phyloP scores from a whole-genome alignment of 2,797 vertebrate species.

The Myiothlypis chrysogaster region DNA sequence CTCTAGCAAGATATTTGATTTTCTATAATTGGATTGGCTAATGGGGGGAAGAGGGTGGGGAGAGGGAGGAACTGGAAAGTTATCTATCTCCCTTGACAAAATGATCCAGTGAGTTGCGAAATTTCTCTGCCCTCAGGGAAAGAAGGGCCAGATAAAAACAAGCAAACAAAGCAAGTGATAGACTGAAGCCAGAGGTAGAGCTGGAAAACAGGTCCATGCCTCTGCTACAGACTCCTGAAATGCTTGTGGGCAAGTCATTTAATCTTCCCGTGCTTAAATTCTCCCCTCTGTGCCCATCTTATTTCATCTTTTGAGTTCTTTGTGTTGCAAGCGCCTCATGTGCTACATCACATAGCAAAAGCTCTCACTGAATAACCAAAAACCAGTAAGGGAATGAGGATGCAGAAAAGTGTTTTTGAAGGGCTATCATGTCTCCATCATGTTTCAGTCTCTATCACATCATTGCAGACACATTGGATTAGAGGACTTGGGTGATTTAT shows the following conservation, averaged over 20 bases:
- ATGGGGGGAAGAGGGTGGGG: constrained; percentile 42
- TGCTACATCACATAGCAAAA: background rate
- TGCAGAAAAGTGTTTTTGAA: background rate
- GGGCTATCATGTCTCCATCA: background rate
- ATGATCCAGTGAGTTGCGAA: constrained; percentile 40
- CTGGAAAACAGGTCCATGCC: background rate
- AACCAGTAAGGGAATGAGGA: background rate
- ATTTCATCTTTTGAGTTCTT: background rate
- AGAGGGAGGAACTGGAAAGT: constrained; percentile 31
- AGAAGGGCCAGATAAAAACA: constrained; percentile 28
- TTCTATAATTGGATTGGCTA: constrained; percentile 71
- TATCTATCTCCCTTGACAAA: constrained; percentile 62
- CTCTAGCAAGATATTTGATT: constrained; percentile 69
- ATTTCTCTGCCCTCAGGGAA: constrained; percentile 19
- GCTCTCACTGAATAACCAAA: background rate
- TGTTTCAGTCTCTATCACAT: background rate
- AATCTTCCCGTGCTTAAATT: background rate
- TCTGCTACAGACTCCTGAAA: background rate
- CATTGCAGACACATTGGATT: background rate
- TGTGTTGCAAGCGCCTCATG: background rate
- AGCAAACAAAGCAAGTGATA: constrained; percentile 46
- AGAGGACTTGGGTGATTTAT: background rate
- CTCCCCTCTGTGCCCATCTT: background rate
- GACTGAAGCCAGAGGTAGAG: background rate
- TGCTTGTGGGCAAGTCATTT: background rate